Conservation (phyloP, 2,797 vertebrate species). For the Etheostoma nigrum region DNA sequence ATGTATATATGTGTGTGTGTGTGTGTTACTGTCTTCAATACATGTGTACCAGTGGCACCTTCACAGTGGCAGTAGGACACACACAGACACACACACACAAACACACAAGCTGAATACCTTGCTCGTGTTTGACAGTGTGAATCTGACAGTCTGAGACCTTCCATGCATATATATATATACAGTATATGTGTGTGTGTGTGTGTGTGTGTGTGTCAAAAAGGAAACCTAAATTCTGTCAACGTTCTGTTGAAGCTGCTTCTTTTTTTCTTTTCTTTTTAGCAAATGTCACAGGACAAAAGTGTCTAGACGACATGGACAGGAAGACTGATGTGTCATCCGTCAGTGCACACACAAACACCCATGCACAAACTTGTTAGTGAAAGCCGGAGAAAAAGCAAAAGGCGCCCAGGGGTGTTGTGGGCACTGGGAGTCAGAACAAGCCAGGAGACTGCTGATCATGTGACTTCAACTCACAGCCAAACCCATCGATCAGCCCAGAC, state of each 20-base stretch:
- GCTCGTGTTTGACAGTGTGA: conserved; percentile 37
- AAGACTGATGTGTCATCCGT: conserved; percentile 39
- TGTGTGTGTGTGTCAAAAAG: background rate
- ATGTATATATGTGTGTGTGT: background rate
- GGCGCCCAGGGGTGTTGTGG: conserved; percentile 36
- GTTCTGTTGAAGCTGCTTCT: background rate
- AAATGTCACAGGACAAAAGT: conserved; percentile 29
- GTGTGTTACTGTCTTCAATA: too few relatives aligned
- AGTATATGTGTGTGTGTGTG: conserved; percentile 12
- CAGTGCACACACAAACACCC: conserved; percentile 1
- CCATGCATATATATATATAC: conserved; percentile 3
- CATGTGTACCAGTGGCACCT: conserved; percentile 12
- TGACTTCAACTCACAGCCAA: conserved; percentile 1
- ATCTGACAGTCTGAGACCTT: conserved; percentile 29
- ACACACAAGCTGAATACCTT: conserved; percentile 10
- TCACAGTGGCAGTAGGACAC: conserved; percentile 13
- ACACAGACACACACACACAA: conserved; percentile 23
- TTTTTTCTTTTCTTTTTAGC: conserved; percentile 1
- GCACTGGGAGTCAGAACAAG: conserved; percentile 10
- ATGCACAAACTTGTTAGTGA: conserved; percentile 1
- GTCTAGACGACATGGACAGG: conserved; percentile 31
- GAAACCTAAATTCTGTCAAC: conserved; percentile 6
- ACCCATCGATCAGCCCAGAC: conserved; percentile 17
- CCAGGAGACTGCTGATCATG: conserved; percentile 1
- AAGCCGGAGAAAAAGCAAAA: background rate